Evolutionary conservation across 2,113 vertebrate species (phyloP).

Genomic region (Mesocricetus auratus): DNA sequence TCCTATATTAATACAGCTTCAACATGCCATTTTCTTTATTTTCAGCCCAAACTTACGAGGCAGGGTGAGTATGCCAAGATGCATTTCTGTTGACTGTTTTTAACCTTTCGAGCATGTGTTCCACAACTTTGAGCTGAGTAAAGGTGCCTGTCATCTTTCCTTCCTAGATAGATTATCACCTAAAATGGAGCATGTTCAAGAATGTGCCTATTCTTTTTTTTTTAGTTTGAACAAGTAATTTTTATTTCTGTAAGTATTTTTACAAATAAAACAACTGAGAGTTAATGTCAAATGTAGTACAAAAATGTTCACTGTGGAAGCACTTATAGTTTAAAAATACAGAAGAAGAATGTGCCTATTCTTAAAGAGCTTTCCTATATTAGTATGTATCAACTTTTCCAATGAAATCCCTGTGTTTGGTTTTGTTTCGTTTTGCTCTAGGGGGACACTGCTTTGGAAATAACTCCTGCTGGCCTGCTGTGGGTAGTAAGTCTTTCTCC

Average conservation of each 20-base stretch:
- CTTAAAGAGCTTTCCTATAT: not conserved
- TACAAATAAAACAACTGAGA: too few relatives aligned
- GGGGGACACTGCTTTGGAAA: not conserved
- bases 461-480: not conserved
- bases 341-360: not conserved
- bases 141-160: not conserved
- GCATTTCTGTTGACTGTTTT: not conserved
- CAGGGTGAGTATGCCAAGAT: not conserved
- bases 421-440: not conserved
- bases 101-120: not conserved
- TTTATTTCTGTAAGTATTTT: too few relatives aligned
- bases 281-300: too few relatives aligned
- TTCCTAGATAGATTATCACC: not conserved
- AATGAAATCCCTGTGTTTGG: not conserved
- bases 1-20: not conserved
- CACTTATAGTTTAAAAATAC: too few relatives aligned
- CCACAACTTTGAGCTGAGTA: not conserved
- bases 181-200: not conserved
- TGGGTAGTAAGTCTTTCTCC: not conserved
- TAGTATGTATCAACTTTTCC: not conserved
- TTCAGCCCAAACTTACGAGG: not conserved
- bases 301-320: too few relatives aligned
- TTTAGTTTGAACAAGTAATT: too few relatives aligned
- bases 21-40: not conserved
- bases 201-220: not conserved